Evolutionary conservation across 2,113 vertebrate genomes (phyloP).

Genomic region (Okapia johnstoni): DNA sequence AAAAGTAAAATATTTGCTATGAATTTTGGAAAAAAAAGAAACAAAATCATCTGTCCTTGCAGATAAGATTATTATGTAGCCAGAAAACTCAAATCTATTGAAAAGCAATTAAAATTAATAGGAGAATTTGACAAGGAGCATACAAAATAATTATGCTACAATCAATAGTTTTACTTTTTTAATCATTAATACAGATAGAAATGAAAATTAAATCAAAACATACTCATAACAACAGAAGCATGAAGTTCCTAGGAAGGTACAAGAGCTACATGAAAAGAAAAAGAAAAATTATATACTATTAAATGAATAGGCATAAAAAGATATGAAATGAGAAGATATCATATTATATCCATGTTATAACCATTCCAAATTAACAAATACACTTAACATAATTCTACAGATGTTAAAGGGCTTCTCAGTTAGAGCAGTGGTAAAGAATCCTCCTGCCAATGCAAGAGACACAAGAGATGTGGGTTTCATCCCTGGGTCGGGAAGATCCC

Average conservation of each 20-base stretch:
- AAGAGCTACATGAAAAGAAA: background rate
- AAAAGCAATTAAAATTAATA: background rate
- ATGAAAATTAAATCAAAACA: background rate
- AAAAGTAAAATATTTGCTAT: background rate
- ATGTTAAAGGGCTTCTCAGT: background rate
- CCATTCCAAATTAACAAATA: background rate
- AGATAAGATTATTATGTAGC: background rate
- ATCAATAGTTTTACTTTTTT: background rate
- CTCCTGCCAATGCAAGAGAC: background rate
- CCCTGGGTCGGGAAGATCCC: background rate
- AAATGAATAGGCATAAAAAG: background rate
- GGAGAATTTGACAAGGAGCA: background rate
- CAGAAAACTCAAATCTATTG: background rate
- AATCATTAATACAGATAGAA: background rate
- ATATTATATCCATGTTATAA: background rate
- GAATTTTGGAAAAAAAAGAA: background rate
- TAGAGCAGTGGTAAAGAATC: background rate
- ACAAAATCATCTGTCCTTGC: background rate
- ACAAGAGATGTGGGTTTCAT: background rate
- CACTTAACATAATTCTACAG: background rate
- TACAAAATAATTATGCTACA: background rate
- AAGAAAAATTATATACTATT: background rate
- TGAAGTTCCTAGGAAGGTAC: background rate
- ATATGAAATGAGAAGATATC: background rate
- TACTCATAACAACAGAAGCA: background rate